A percentile compares a stretch with the other conserved stretches of the same genome.
These are phyloP conservation scores for Apis mellifera DNA, from an alignment of 1,140 invertebrate species.

Conservation along the genomic window DNA sequence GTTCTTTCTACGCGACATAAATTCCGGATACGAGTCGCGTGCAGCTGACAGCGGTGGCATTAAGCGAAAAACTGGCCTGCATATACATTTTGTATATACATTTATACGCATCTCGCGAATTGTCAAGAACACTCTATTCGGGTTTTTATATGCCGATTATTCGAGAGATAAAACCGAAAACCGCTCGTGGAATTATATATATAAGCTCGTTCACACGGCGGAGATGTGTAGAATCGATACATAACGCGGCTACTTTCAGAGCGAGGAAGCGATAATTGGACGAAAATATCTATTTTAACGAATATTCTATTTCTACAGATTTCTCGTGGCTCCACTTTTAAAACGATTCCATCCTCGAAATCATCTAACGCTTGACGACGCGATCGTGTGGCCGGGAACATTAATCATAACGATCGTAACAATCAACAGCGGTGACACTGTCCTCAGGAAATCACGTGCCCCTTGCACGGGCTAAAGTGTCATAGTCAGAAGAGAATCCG, in stretches of 20 bases:
- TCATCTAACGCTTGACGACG: constrained; percentile 3
- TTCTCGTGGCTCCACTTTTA: too few relatives aligned
- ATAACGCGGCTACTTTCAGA: too few relatives aligned
- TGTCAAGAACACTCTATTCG: background rate
- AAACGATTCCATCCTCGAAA: constrained; percentile 1
- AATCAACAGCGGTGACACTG: constrained; percentile 42
- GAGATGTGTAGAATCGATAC: too few relatives aligned
- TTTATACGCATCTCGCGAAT: background rate
- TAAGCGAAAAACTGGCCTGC: background rate
- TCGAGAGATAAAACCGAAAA: background rate
- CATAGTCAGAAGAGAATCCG: background rate
- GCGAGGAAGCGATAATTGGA: too few relatives aligned
- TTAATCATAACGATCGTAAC: constrained; percentile 57
- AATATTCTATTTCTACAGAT: too few relatives aligned
- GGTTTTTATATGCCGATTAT: too few relatives aligned
- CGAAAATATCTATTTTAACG: background rate
- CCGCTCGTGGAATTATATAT: constrained; percentile 12
- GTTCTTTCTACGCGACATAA: background rate
- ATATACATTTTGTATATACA: background rate
- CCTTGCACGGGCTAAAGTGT: background rate
- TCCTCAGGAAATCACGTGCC: constrained; percentile 60
- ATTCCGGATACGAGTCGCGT: background rate
- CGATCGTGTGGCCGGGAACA: constrained; percentile 20
- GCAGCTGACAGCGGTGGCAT: background rate
- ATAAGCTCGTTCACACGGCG: constrained; percentile 26